Percentiles rank a stretch among this genome's conserved stretches.
Evolutionary conservation across 1,140 invertebrate genomes (phyloP).

Genomic region (Asobara japonica): DNA sequence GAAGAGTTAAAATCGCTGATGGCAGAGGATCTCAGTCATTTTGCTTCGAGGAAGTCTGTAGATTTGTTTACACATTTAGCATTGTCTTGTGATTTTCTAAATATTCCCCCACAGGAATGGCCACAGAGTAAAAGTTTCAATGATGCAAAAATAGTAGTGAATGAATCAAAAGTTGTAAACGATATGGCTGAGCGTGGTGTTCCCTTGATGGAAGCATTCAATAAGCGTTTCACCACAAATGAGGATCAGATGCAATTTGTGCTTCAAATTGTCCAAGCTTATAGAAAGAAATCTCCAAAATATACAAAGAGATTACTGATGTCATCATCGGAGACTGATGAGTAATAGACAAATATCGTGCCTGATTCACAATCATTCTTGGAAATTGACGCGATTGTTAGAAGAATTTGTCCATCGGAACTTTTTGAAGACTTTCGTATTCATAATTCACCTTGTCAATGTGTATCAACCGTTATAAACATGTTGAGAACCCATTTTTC

Average conservation of each 20-base stretch:
- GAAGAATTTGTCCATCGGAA: too few species aligned
- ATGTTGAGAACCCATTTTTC: too few species aligned
- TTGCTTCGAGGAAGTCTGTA: conserved; percentile 22
- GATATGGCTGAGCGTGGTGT: background rate
- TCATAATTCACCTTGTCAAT: too few species aligned
- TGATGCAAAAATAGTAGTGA: background rate
- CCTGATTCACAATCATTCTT: too few species aligned
- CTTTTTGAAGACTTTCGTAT: too few species aligned
- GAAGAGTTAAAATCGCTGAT: conserved; percentile 1
- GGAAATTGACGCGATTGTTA: too few species aligned
- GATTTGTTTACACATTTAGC: background rate
- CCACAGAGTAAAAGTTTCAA: background rate
- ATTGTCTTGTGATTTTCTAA: background rate
- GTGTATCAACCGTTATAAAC: too few species aligned
- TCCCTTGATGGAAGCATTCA: background rate
- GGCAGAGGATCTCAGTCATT: conserved; percentile 28
- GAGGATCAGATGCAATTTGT: background rate
- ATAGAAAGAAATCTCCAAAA: background rate
- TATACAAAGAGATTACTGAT: background rate
- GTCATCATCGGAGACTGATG: too few species aligned
- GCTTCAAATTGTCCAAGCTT: background rate
- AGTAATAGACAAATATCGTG: too few species aligned
- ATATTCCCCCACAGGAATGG: background rate
- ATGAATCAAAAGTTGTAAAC: background rate
- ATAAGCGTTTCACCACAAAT: background rate